Percentiles rank a stretch among this genome's conserved stretches.
Evolutionary conservation across 2,797 vertebrate species (phyloP).

Genomic region (Aeoliscus strigatus): DNA sequence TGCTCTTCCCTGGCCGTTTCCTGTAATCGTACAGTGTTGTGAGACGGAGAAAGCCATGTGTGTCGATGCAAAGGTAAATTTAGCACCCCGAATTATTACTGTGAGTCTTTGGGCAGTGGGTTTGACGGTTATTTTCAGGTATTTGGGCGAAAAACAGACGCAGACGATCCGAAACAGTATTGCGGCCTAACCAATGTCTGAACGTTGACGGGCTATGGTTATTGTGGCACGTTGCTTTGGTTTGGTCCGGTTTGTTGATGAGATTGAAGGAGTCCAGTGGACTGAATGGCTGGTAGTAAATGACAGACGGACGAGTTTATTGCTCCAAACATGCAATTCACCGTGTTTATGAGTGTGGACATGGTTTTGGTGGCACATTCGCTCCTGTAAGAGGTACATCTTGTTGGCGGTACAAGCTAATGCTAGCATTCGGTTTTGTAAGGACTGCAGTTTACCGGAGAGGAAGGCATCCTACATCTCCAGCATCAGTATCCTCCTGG

Average conservation of each 20-base stretch:
- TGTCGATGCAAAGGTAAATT: slow-evolving; percentile 84
- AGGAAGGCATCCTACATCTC: slow-evolving; percentile 50
- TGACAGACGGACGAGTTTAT: slow-evolving; percentile 37
- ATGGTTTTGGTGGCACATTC: slow-evolving; percentile 15
- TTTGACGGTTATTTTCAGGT: slow-evolving; percentile 58
- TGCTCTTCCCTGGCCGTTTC: slow-evolving; percentile 82
- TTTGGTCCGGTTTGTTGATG: slow-evolving; percentile 84
- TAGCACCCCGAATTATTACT: slow-evolving; percentile 72
- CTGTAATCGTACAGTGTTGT: slow-evolving; percentile 85
- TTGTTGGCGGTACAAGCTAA: slow-evolving; percentile 68
- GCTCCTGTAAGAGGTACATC: slow-evolving; percentile 52
- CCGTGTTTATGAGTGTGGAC: slow-evolving; percentile 7
- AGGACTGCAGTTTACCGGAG: slow-evolving; percentile 52
- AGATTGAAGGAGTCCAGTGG: slow-evolving; percentile 70
- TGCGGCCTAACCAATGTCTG: slow-evolving; percentile 78
- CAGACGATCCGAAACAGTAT: slow-evolving; percentile 68
- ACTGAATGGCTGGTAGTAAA: slow-evolving; percentile 56
- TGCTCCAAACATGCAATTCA: not conserved
- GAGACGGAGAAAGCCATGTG: slow-evolving; percentile 87
- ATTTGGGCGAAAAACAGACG: slow-evolving; percentile 63
- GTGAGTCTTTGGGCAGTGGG: slow-evolving; percentile 54
- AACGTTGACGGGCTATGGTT: slow-evolving; percentile 75
- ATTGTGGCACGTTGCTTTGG: slow-evolving; percentile 83
- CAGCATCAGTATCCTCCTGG: slow-evolving; percentile 52
- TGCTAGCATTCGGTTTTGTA: slow-evolving; percentile 64